A percentile compares a stretch with the other conserved stretches of the same genome.
phyloP scores from a whole-genome alignment of 2,797 vertebrate species.

The Tapirus indicus region DNA sequence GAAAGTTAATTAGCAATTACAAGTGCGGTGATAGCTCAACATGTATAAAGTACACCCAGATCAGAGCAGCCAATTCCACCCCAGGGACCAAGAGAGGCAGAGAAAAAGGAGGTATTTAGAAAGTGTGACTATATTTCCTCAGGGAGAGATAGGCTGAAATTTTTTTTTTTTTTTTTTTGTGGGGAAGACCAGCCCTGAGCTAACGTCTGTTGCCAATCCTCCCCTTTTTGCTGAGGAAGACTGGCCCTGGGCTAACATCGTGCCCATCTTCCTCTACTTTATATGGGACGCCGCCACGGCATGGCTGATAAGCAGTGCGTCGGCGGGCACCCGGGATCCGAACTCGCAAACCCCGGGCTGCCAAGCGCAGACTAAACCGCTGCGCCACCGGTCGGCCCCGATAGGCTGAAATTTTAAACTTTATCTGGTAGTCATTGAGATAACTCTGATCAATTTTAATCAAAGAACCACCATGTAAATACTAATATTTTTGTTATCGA shows the following conservation, averaged over 20 bases:
- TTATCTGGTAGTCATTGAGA: neutral
- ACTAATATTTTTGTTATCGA: neutral
- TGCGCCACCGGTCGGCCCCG: no score
- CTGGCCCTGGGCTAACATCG: no score
- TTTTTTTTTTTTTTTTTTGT: no score
- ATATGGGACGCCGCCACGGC: no score
- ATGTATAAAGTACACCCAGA: neutral
- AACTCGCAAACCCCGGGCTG: no score
- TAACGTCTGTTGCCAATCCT: no score
- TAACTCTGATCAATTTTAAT: neutral
- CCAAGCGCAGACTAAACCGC: no score
- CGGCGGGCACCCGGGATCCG: no score
- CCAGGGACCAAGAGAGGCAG: neutral
- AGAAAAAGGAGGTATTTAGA: neutral
- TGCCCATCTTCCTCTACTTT: no score
- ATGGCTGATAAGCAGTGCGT: no score
- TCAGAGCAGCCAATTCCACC: neutral
- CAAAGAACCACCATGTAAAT: neutral
- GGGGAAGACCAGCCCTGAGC: no score
- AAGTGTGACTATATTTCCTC: neutral
- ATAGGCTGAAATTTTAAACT: neutral
- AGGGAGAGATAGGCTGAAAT: neutral
- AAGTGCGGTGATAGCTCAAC: accelerated
- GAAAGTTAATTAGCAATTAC: neutral
- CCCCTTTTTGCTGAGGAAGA: no score